Percentiles rank a stretch among this genome's conserved stretches.
phyloP scores from a whole-genome alignment of 2,888 invertebrate genomes.

The Drosophila robusta region DNA sequence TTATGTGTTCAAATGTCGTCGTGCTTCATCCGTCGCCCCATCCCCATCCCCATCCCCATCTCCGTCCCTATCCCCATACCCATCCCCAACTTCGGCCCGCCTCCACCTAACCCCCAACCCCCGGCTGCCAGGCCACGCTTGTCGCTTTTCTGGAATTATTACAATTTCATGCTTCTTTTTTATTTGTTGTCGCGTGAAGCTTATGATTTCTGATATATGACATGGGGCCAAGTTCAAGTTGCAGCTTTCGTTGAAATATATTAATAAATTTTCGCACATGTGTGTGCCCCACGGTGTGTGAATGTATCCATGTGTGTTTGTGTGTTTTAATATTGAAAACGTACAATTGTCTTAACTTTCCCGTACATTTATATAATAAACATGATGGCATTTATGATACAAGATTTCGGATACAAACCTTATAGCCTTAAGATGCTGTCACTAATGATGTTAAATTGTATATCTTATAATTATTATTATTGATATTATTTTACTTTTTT shows the following conservation, averaged over 20 bases:
- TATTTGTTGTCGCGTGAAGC: slow-evolving; percentile 79
- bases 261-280: slow-evolving; percentile 72
- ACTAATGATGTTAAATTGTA: too few relatives aligned
- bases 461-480: too few relatives aligned
- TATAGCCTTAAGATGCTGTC: too few relatives aligned
- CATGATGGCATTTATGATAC: not conserved
- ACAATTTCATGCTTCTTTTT: slow-evolving; percentile 83
- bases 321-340: slow-evolving; percentile 59
- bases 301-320: slow-evolving; percentile 8
- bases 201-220: slow-evolving; percentile 84
- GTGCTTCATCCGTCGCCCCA: slow-evolving; percentile 65
- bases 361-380: slow-evolving; percentile 16
- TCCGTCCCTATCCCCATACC: not conserved
- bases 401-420: not conserved
- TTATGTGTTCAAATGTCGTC: slow-evolving; percentile 77
- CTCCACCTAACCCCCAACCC: not conserved
- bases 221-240: slow-evolving; percentile 58
- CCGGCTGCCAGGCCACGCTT: slow-evolving; percentile 20
- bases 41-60: slow-evolving; percentile 1
- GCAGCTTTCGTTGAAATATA: slow-evolving; percentile 64
- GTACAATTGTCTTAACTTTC: slow-evolving; percentile 65
- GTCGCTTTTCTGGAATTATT: slow-evolving; percentile 78
- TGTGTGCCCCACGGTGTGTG: slow-evolving; percentile 28
- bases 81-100: not conserved
- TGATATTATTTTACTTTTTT: too few relatives aligned